Evolutionary conservation across 2,888 invertebrate genomes (phyloP).

Genomic region (Synanthedon formicaeformis): DNA sequence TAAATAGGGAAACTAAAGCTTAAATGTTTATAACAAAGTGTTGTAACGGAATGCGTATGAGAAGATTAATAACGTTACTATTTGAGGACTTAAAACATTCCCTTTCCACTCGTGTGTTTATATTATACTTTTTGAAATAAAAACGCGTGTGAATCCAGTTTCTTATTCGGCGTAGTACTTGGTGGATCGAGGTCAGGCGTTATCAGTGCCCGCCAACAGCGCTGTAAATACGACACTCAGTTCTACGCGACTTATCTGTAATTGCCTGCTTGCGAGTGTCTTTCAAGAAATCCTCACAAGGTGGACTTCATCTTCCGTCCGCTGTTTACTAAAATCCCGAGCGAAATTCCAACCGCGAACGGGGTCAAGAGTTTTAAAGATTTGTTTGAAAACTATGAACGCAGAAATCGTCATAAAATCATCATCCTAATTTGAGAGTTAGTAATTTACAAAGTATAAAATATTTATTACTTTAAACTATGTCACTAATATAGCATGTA

Average conservation of each 20-base stretch:
- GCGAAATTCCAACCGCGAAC: constrained; percentile 15
- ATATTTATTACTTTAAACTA: background rate
- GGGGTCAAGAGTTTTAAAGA: constrained; percentile 41
- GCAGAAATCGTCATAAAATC: too few species aligned
- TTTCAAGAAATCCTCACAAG: constrained; percentile 58
- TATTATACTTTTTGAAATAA: too few species aligned
- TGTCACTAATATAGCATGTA: background rate
- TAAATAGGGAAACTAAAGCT: too few species aligned
- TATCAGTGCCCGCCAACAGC: constrained; percentile 44
- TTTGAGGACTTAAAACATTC: too few species aligned
- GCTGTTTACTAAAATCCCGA: constrained; percentile 38
- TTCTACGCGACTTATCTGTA: constrained; percentile 65
- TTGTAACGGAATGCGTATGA: too few species aligned
- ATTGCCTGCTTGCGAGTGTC: constrained; percentile 67
- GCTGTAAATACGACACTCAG: constrained; percentile 60
- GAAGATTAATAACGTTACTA: too few species aligned
- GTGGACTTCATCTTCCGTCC: constrained; percentile 55
- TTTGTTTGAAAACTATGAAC: too few species aligned
- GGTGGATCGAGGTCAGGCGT: constrained; percentile 14
- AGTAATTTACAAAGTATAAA: constrained; percentile 14
- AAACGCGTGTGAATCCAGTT: constrained; percentile 7
- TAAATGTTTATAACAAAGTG: too few species aligned
- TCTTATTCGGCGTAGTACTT: constrained; percentile 12
- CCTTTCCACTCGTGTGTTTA: too few species aligned
- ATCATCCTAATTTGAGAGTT: constrained; percentile 29